Evolutionary conservation across 2,797 vertebrate species (phyloP), one percentile per base, ranked within the genome.

Genomic region (Acomys russatus): DNA sequence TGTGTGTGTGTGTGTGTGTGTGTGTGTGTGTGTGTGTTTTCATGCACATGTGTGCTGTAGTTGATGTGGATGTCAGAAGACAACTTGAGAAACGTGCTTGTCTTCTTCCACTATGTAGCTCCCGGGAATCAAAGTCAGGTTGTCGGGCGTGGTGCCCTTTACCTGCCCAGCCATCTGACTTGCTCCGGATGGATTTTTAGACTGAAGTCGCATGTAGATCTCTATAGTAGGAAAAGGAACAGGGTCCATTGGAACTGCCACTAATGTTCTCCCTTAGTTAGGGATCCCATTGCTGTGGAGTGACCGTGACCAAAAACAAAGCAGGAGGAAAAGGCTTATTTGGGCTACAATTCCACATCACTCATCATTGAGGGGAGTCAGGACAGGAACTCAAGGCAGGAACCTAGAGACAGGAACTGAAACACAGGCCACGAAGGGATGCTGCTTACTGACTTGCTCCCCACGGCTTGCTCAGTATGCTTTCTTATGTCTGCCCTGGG

Each of bases 21-120:
- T 73, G n/a, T 73, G 70, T 73, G 71, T 74, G 71, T 73, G n/a
- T 38, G 18, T 73, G 7, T 14, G 8, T 9, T 9, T 56, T 56
- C 54, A 8, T 25, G 22, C 1, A 0, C 11, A 4, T 33, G 1
- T 2, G 4, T 35, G 9, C 38, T 17, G 17, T 51, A 33, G 9
- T 83, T 44, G 38, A 63, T 63, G 23, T 44, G 23, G 59, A 49
- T 30, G 6, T 51, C 64, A 54, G 64, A 66, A 49, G 38, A 49
- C 38, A 66, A 22, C 38, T 83, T 64, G 25, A 18, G 22, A 33
- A 49, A 22, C 17, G 14, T 23, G 30, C 18, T 14, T 86, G 11
- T 86, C 30, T 86, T 30, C 49, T 68, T 83, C n/a, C 12, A 23
- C 30, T 12, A 12, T 35, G 64, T n/a, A 10, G 44, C 30, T n/a